Percentiles rank a stretch among this genome's conserved stretches.
These are phyloP conservation scores for Tetranychus urticae DNA, from an alignment of 1,140 invertebrate species.

Conservation along the genomic window DNA sequence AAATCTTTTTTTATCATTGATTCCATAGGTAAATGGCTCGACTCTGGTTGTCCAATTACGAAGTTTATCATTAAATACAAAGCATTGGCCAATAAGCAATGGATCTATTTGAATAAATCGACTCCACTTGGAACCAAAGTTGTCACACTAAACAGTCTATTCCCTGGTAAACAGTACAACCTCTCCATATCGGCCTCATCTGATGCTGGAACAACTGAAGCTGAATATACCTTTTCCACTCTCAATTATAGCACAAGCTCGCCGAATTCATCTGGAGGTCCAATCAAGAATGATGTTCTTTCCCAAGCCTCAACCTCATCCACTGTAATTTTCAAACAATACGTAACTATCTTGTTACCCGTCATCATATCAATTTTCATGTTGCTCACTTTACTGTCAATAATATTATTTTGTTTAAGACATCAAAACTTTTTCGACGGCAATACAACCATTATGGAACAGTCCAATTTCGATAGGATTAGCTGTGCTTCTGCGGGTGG, in stretches of 20 bases:
- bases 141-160: constrained; percentile 1
- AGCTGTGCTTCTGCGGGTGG: neutral
- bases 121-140: neutral
- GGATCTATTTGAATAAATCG: neutral
- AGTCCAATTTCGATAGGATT: neutral
- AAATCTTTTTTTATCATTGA: neutral
- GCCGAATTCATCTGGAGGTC: no score
- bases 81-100: neutral
- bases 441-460: neutral
- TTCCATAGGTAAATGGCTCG: neutral
- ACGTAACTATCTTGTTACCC: neutral
- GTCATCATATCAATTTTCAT: neutral
- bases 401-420: neutral
- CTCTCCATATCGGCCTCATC: constrained; percentile 11
- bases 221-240: constrained; percentile 53
- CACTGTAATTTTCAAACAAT: neutral
- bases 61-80: neutral
- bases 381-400: neutral
- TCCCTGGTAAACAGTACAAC: constrained; percentile 36
- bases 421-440: neutral
- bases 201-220: constrained; percentile 36
- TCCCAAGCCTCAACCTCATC: neutral
- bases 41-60: neutral
- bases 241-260: constrained; percentile 12
- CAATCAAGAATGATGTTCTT: neutral